Base-by-base conservation (phyloP, 2,888 invertebrate species). In the Hecatera dysodea region DNA sequence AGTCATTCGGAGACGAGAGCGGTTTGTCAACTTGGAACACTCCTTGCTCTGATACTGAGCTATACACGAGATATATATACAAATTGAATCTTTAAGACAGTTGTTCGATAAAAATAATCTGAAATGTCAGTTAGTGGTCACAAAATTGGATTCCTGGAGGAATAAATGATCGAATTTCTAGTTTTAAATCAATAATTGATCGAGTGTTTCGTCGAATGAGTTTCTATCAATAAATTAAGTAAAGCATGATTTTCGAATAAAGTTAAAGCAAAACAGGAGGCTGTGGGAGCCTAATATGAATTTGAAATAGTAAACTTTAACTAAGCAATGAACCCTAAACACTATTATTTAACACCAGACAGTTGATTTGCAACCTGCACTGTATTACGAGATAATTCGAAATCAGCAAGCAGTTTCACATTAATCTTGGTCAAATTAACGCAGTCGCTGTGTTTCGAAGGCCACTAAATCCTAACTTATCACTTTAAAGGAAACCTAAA, bases 11-110 rank as follows among this genome's bases (percentile, higher is more conserved):
- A 64, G 73, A 74, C 64, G 78, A 78, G 61, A 68, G 78, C 63
- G 64, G 82, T 84, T 83, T 83, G 73, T 82, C 82, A 85, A 81
- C 75, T 66, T 44, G 70, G 73, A 70, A 59, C 65, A 66, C 72
- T 44, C 55, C 44, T 55, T 62, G 48, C 52, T 71, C 52, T 57
- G 55, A 66, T 74, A 72, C 61, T 19, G 29, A 11, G 39, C 17
- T 66, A 33, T 33, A 48, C 19, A 63, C 27, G 46, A 78, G 36
- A 75, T 68, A 29, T 22, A 29, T 22, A 52, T 55, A 44, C 27
- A 67, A 61, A 46, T 48, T 42, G 9, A 56, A 44, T 39, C 52
- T 29, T 29, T 33, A 46, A 60, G 44, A 48, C 61, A 52, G 36
- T 44, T 50, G n/a, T 42, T 52, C 29, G 24, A 57, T 70, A 39